phyloP scores from a whole-genome alignment of 2,888 invertebrate species.

The Drepana falcataria region DNA sequence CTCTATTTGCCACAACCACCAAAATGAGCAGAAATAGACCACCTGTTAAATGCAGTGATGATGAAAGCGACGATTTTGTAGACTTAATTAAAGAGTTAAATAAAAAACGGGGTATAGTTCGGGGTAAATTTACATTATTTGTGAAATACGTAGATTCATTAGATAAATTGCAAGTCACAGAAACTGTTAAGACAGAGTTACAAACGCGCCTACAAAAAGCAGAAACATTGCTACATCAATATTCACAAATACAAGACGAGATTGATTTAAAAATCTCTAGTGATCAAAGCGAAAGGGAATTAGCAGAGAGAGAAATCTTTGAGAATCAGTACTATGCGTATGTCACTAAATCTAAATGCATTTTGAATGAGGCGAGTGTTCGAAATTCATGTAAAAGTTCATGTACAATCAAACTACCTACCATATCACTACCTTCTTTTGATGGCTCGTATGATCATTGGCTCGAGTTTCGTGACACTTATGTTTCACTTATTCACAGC shows the following conservation, averaged over 20 bases:
- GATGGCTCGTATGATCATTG: slow-evolving; percentile 8
- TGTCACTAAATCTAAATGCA: slow-evolving; percentile 4
- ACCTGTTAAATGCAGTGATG: too few relatives aligned
- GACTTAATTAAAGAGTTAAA: too few relatives aligned
- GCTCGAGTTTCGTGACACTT: slow-evolving; percentile 9
- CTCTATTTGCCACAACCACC: too few relatives aligned
- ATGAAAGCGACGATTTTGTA: too few relatives aligned
- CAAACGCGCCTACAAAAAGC: neutral
- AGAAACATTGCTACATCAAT: neutral
- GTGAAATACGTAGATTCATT: neutral
- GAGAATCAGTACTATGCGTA: slow-evolving; percentile 3
- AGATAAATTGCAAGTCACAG: neutral
- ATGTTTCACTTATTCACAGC: slow-evolving; percentile 9
- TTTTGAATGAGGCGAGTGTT: neutral
- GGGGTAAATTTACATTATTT: neutral
- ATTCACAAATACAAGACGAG: neutral
- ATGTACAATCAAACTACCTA: slow-evolving; percentile 5
- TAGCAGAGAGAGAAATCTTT: neutral
- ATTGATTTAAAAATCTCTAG: neutral
- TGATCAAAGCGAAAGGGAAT: neutral
- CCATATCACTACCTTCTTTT: slow-evolving; percentile 3
- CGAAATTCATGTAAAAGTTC: slow-evolving; percentile 1
- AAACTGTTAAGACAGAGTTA: neutral
- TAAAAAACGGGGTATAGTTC: too few relatives aligned
- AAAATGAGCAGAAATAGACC: too few relatives aligned